Conservation (phyloP, 2,888 invertebrate genomes). For the Trissolcus brochymenae region DNA sequence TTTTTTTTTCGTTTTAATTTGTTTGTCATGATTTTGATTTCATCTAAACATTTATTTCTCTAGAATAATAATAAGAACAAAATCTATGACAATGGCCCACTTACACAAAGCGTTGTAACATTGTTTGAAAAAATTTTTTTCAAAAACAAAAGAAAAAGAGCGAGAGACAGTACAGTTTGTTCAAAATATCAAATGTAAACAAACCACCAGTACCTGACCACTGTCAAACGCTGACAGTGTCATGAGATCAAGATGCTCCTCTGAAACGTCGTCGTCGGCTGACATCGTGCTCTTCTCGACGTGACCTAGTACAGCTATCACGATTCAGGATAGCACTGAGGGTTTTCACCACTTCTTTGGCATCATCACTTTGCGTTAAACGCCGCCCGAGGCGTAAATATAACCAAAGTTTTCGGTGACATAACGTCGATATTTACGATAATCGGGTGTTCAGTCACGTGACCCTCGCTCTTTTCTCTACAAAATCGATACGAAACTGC, state of each 20-base stretch:
- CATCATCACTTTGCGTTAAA: slow-evolving; percentile 18
- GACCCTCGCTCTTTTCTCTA: slow-evolving; percentile 26
- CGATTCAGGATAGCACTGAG: not conserved
- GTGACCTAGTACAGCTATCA: not conserved
- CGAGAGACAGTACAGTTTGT: not conserved
- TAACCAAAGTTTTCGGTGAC: slow-evolving; percentile 52
- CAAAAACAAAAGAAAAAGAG: not conserved
- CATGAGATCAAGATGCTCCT: slow-evolving; percentile 49
- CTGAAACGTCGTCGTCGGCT: slow-evolving; percentile 34
- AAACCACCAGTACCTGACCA: slow-evolving; percentile 44
- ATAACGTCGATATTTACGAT: slow-evolving; percentile 54
- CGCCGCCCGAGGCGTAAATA: slow-evolving; percentile 42
- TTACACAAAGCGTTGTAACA: not conserved
- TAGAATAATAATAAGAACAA: too few species aligned
- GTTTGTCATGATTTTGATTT: too few species aligned
- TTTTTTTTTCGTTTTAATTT: too few species aligned
- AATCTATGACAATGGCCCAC: not conserved
- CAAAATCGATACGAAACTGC: slow-evolving; percentile 52
- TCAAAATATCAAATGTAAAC: slow-evolving; percentile 5
- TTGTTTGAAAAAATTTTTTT: not conserved
- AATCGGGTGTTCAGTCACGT: slow-evolving; percentile 41
- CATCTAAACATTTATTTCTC: too few species aligned
- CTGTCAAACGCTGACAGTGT: slow-evolving; percentile 51
- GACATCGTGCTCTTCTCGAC: slow-evolving; percentile 35
- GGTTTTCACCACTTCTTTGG: not conserved